Percentiles rank a stretch among this genome's conserved stretches.
Evolutionary conservation across 2,888 invertebrate genomes (phyloP).

Genomic region (Argyresthia goedartella): DNA sequence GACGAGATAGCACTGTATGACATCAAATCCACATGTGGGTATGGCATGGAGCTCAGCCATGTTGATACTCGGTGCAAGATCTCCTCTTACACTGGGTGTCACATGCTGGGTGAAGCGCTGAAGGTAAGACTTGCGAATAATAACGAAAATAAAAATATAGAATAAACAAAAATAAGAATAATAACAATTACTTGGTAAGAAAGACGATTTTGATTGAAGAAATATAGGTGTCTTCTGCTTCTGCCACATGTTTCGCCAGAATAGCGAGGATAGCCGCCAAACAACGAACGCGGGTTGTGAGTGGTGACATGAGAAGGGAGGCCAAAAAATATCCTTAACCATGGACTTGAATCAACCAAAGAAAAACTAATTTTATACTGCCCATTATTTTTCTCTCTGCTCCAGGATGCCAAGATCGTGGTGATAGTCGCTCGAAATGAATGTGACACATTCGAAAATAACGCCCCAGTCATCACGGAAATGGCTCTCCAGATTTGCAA

Average conservation of each 20-base stretch:
- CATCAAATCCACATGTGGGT: constrained; percentile 45
- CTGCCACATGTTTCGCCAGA: no score
- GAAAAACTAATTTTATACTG: no score
- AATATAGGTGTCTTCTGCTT: no score
- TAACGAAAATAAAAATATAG: background rate
- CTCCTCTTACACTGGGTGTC: constrained; percentile 47
- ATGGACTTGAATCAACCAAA: no score
- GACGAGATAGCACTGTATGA: constrained; percentile 62
- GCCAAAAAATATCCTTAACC: no score
- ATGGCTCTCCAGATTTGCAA: constrained; percentile 56
- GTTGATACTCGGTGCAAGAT: constrained; percentile 60
- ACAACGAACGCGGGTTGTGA: no score
- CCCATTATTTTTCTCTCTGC: background rate
- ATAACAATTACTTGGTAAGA: no score
- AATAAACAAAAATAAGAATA: no score
- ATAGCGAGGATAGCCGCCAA: no score
- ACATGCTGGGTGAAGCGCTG: constrained; percentile 54
- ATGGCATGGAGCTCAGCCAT: constrained; percentile 58
- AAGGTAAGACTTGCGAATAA: constrained; percentile 22
- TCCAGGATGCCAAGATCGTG: constrained; percentile 44
- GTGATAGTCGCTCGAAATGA: constrained; percentile 45
- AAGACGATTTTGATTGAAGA: no score
- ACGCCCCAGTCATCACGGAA: constrained; percentile 47
- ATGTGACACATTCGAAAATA: constrained; percentile 44
- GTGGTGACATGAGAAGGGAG: no score